Base-by-base conservation (phyloP, 2,797 vertebrate species). In the Harpagifer antarcticus region DNA sequence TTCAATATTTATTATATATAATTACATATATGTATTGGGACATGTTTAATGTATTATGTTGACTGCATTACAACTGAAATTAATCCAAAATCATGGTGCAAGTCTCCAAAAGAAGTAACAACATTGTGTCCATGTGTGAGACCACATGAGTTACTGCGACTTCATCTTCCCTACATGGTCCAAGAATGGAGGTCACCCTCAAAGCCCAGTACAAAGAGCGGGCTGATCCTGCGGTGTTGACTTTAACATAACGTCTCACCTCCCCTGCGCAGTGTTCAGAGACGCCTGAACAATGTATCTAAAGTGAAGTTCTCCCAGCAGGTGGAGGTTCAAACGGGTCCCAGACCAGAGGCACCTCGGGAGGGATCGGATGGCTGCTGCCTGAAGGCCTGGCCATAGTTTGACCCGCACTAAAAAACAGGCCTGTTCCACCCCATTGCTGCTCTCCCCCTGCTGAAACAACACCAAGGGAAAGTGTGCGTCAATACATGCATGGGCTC, bases 311-410 rank as follows among this genome's bases (percentile, higher is more conserved):
- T 92, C 91, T 95, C 96, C 84, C 97, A 98, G 97, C 97, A 98
- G 97, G 97, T 97, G 96, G 95, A 95, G 95, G 96, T 96, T 98
- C 96, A 97, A 96, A 96, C 91, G 91, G 94, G 93, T 96, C 96
- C 96, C 95, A 94, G 95, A 95, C 96, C 95, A 96, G 93, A 93
- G 94, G 91, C 94, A 93, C 94, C 94, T 96, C 89, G 92, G 94
- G 95, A 94, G 94, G 96, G 95, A 96, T 97, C 95, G 94, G 88
- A 97, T 95, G 93, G 95, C 95, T 95, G 94, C 93, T 71, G 89
- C 89, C 86, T 80, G 81, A 89, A 92, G 93, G 93, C 90, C 93
- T 97, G 96, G 95, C 97, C 97, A 96, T 92, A 88, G 91, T 91
- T 93, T 98, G 98, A 98, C 97, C 98, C 89, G 92, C 84, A 91